These are phyloP conservation scores for Thermophis baileyi DNA, from an alignment of 2,113 vertebrate species.

Conservation along the genomic window DNA sequence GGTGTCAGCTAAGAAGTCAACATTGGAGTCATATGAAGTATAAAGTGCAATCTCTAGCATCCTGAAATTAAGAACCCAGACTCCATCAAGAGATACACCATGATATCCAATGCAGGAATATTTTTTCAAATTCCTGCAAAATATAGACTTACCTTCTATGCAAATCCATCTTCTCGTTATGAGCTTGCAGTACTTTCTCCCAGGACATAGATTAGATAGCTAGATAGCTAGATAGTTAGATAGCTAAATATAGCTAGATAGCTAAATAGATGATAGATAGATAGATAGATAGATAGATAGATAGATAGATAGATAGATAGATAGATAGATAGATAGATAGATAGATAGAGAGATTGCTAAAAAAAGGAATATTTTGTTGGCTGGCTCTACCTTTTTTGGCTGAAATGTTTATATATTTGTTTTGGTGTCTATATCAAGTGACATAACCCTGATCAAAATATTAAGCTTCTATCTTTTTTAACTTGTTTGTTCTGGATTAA, in stretches of 20 bases:
- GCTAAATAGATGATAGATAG: no score
- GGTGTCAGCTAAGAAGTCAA: neutral
- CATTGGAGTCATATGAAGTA: neutral
- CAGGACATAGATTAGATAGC: neutral
- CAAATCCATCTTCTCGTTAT: neutral
- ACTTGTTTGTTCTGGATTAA: conserved; percentile 20
- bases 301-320: no score
- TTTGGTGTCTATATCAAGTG: neutral
- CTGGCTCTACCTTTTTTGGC: neutral
- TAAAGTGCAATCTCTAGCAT: neutral
- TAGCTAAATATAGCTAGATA: no score
- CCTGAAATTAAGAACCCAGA: neutral
- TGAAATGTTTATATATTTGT: neutral
- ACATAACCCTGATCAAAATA: neutral
- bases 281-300: no score
- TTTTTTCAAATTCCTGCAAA: neutral
- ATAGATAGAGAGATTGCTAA: neutral
- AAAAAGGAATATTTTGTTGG: neutral
- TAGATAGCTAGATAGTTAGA: no score
- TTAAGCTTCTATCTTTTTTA: neutral
- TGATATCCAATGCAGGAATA: neutral
- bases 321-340: no score
- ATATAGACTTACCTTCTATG: neutral
- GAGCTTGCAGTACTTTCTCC: neutral
- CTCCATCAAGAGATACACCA: neutral